phyloP scores from a whole-genome alignment of 2,888 invertebrate genomes.

The Machimus atricapillus region DNA sequence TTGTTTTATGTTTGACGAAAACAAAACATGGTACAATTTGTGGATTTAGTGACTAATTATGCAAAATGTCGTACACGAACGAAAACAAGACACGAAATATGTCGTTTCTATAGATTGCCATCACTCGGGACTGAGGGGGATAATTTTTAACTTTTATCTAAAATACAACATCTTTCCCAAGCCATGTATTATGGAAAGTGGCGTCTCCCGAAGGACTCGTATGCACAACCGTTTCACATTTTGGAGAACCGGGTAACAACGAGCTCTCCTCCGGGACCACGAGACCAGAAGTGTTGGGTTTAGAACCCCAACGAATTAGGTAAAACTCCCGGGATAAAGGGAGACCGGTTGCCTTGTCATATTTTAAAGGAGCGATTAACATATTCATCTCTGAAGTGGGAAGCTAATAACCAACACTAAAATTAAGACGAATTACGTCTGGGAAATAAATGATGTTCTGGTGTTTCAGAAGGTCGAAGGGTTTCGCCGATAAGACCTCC shows the following conservation, averaged over 20 bases:
- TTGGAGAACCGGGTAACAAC: slow-evolving; percentile 10
- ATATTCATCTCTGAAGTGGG: background rate
- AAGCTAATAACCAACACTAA: background rate
- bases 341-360: background rate
- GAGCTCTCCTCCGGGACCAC: background rate
- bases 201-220: slow-evolving; percentile 1
- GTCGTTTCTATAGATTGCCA: background rate
- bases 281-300: background rate
- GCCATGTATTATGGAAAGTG: slow-evolving; percentile 21
- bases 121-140: background rate
- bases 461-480: background rate
- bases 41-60: background rate
- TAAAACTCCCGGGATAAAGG: background rate
- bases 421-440: background rate
- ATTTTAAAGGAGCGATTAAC: background rate
- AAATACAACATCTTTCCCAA: background rate
- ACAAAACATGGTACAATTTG: background rate
- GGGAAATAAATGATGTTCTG: background rate
- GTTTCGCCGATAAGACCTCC: background rate
- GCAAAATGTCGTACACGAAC: background rate
- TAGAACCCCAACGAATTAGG: background rate
- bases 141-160: slow-evolving; percentile 17
- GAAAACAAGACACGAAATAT: background rate
- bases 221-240: slow-evolving; percentile 30
- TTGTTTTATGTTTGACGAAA: background rate